Conservation (phyloP, 2,888 invertebrate genomes). For the Dynastes hyllus region DNA sequence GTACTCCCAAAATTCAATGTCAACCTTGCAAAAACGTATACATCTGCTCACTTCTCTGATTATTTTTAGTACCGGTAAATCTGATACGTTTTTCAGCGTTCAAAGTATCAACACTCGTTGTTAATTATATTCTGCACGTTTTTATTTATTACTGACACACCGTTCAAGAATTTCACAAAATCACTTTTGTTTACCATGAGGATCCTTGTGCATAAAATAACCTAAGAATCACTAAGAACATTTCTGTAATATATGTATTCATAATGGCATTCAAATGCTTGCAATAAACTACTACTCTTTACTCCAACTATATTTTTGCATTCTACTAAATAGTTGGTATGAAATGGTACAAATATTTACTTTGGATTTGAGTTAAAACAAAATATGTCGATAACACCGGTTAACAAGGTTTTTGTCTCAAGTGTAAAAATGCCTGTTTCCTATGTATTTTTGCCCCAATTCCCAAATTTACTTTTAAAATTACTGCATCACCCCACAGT, state of each 20-base stretch:
- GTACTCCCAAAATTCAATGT: slow-evolving; percentile 14
- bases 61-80: slow-evolving; percentile 21
- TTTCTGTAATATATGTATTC: neutral
- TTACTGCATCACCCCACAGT: too few relatives aligned
- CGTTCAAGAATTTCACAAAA: neutral
- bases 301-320: too few relatives aligned
- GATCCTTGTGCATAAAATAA: neutral
- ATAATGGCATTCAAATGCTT: neutral
- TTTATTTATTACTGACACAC: neutral
- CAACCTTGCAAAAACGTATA: slow-evolving; percentile 12
- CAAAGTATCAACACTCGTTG: neutral
- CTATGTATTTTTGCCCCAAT: too few relatives aligned
- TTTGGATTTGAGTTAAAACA: too few relatives aligned
- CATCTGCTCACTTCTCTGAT: slow-evolving; percentile 11
- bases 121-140: neutral
- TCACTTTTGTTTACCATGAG: neutral
- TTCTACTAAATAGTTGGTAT: too few relatives aligned
- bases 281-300: too few relatives aligned
- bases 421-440: too few relatives aligned
- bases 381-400: too few relatives aligned
- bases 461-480: too few relatives aligned
- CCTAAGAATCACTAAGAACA: neutral
- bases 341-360: too few relatives aligned
- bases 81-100: slow-evolving; percentile 5
- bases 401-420: too few relatives aligned